Conservation (phyloP, 2,888 invertebrate genomes). For the Heliconius ethilla region DNA sequence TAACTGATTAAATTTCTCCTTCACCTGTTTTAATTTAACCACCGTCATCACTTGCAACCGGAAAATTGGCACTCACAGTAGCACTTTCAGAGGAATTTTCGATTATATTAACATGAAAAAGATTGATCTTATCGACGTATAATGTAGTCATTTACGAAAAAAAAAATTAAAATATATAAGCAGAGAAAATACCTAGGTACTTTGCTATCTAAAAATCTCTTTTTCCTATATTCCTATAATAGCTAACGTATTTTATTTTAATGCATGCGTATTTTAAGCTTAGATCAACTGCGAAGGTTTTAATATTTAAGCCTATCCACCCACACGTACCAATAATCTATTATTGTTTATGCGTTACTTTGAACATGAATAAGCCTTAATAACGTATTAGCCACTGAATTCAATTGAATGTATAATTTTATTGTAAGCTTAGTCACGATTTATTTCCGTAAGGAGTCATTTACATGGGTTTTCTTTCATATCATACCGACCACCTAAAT, state of each 20-base stretch:
- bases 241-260: conserved; percentile 31
- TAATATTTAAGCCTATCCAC: conserved; percentile 45
- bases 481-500: conserved; percentile 45
- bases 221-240: conserved; percentile 3
- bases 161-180: not conserved
- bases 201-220: not conserved
- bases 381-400: conserved; percentile 65
- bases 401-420: conserved; percentile 64
- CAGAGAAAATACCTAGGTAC: not conserved
- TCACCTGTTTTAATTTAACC: conserved; percentile 48
- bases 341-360: conserved; percentile 52
- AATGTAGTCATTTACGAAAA: not conserved
- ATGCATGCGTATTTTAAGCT: conserved; percentile 38
- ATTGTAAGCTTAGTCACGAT: conserved; percentile 68
- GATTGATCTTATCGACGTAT: conserved; percentile 7
- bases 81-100: conserved; percentile 30
- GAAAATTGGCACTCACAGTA: conserved; percentile 31
- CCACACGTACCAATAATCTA: conserved; percentile 48
- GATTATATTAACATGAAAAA: conserved; percentile 8
- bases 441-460: conserved; percentile 60
- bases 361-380: conserved; percentile 61
- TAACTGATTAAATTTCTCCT: conserved; percentile 47
- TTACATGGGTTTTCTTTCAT: conserved; percentile 47
- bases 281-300: conserved; percentile 41
- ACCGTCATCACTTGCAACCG: conserved; percentile 36